Evolutionary conservation across 2,888 invertebrate genomes (phyloP), one percentile per base, ranked within the genome.

Genomic region (Heliconius erato): DNA sequence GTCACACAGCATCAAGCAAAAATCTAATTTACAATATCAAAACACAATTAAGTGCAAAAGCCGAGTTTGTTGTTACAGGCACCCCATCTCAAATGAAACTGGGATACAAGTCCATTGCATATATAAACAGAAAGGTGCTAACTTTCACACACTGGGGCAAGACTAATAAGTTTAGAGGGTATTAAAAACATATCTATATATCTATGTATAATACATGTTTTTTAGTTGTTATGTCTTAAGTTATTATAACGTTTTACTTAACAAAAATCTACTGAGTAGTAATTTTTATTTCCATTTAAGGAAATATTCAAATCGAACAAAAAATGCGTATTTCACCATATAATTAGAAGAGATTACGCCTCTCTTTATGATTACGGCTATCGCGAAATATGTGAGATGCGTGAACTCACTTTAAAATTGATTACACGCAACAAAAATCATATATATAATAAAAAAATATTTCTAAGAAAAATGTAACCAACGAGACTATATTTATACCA

Each of bases 51-150:
- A 82, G 80, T 82, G 80, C n/a, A 74, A 74, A 76, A 72, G 68
- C 76, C n/a, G 65, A 82, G 84, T 82, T 80, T 84, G 84, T 84
- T 84, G 74, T 78, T 49, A 28, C 63, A 82, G 63, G 59, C 80
- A 32, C 78, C 84, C 84, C 82, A 23, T 67, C 80, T 77, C 69
- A 74, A 84, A 79, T 72, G 78, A 78, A 74, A 72, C 79, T 28
- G 74, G 84, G 77, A 76, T 59, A 79, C 49, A 77, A 72, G 79
- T 78, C 83, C 82, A 82, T 84, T 82, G 84, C 82, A 82, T 88
- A 90, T 86, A 86, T 87, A 89, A 89, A 89, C 87, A 90, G 88
- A 87, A 90, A 90, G 84, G 86, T 87, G 86, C 82, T 80, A 85
- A 83, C 83, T 83, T 86, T 86, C 86, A 83, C 85, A 86, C 85